Evolutionary conservation across 2,797 vertebrate genomes (phyloP).

Genomic region (Centropyge bicolor): DNA sequence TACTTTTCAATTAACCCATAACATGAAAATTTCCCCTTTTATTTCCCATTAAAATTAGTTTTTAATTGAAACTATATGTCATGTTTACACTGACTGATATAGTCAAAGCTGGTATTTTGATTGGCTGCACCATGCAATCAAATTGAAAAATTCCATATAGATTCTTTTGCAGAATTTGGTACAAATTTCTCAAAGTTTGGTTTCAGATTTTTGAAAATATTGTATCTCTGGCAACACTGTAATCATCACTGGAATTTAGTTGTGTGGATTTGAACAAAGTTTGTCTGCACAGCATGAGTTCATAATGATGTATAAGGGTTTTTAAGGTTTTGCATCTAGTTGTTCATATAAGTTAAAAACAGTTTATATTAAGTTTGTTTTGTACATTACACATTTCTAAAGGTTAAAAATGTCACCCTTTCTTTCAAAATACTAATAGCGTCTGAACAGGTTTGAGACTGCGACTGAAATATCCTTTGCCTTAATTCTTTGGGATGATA

Average conservation of each 20-base stretch:
- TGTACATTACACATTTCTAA: not conserved
- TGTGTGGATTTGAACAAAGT: not conserved
- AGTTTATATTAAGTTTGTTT: not conserved
- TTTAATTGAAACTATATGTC: slow-evolving; percentile 2
- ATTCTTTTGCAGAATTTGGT: slow-evolving; percentile 9
- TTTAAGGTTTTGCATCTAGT: not conserved
- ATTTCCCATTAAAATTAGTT: slow-evolving; percentile 24
- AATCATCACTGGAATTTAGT: not conserved
- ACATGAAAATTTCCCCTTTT: slow-evolving; percentile 5
- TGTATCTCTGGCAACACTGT: not conserved
- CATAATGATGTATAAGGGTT: not conserved
- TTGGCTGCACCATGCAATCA: not conserved
- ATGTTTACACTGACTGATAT: slow-evolving; percentile 7
- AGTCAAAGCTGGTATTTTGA: not conserved
- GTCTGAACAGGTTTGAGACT: not conserved
- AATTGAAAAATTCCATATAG: not conserved
- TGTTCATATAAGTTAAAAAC: not conserved
- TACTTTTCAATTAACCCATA: slow-evolving; percentile 19
- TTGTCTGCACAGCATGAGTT: too few species aligned
- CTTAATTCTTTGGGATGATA: slow-evolving; percentile 27
- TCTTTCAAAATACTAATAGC: not conserved
- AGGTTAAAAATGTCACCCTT: not conserved
- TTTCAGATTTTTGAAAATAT: not conserved
- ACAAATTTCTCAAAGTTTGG: not conserved
- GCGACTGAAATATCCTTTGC: slow-evolving; percentile 4